Percentiles rank a stretch among this genome's conserved stretches.
Evolutionary conservation across 2,888 invertebrate genomes (phyloP).

Genomic region (Tanypteryx hageni): DNA sequence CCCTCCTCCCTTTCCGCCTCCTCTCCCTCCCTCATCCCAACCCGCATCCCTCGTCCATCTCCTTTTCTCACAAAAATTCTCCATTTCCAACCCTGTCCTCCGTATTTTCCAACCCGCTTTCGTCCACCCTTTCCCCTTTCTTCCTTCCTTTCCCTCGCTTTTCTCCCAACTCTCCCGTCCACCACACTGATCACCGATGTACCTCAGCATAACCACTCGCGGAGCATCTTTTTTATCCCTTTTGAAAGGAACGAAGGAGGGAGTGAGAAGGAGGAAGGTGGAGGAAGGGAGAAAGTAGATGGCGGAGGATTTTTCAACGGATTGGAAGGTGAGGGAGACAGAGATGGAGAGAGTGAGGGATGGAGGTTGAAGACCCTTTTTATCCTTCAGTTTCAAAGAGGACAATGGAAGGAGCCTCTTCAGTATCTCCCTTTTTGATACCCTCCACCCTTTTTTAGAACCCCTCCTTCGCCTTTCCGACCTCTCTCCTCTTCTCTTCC

Average conservation of each 20-base stretch:
- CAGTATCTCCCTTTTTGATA: constrained; percentile 45
- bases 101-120: no score
- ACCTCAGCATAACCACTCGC: neutral
- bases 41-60: no score
- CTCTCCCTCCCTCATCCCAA: no score
- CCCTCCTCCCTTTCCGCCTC: neutral
- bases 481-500: neutral
- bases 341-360: neutral
- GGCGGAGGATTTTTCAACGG: neutral
- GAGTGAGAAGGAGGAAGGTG: neutral
- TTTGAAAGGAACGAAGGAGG: neutral
- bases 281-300: neutral
- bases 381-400: constrained; percentile 58
- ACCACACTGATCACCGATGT: neutral
- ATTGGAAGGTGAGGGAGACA: neutral
- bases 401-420: constrained; percentile 61
- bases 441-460: neutral
- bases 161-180: neutral
- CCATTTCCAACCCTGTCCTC: no score
- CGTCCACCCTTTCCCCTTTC: no score
- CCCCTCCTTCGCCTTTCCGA: neutral
- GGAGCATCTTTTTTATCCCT: neutral
- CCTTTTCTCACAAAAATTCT: constrained; percentile 16
- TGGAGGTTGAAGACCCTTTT: constrained; percentile 43
- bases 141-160: neutral